These are phyloP conservation scores for Oncorhynchus nerka DNA, from an alignment of 2,113 vertebrate species.

Conservation along the genomic window DNA sequence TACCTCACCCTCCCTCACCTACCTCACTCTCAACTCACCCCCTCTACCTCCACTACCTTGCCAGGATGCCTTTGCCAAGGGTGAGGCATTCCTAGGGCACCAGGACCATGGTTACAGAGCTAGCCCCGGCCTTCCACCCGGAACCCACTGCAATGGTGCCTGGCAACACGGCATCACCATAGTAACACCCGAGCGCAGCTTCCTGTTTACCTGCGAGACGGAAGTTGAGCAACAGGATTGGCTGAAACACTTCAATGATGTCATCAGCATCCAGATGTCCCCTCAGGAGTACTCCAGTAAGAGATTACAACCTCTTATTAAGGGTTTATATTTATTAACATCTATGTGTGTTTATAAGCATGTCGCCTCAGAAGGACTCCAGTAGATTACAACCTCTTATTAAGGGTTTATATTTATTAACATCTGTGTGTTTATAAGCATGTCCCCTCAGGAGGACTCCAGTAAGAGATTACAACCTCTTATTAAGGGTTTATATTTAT, in stretches of 20 bases:
- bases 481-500: background rate
- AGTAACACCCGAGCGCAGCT: slow-evolving; percentile 82
- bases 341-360: background rate
- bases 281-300: slow-evolving; percentile 46
- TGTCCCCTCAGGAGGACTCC: background rate
- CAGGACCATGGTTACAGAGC: slow-evolving; percentile 76
- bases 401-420: background rate
- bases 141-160: slow-evolving; percentile 74
- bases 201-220: slow-evolving; percentile 85
- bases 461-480: slow-evolving; percentile 50
- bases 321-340: background rate
- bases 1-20: background rate
- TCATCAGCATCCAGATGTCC: slow-evolving; percentile 65
- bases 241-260: slow-evolving; percentile 75
- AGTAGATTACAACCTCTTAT: background rate
- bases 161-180: slow-evolving; percentile 87
- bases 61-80: slow-evolving; percentile 90
- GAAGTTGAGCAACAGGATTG: slow-evolving; percentile 84
- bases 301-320: slow-evolving; percentile 6
- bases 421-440: background rate
- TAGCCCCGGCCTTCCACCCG: slow-evolving; percentile 68
- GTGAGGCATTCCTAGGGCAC: slow-evolving; percentile 86
- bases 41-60: background rate
- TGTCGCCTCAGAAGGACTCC: background rate
- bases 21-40: background rate